Percentiles rank a stretch among this genome's conserved stretches.
Evolutionary conservation across 23 tunicate genomes (phyloP).

Genomic region (Ciona savignyi): DNA sequence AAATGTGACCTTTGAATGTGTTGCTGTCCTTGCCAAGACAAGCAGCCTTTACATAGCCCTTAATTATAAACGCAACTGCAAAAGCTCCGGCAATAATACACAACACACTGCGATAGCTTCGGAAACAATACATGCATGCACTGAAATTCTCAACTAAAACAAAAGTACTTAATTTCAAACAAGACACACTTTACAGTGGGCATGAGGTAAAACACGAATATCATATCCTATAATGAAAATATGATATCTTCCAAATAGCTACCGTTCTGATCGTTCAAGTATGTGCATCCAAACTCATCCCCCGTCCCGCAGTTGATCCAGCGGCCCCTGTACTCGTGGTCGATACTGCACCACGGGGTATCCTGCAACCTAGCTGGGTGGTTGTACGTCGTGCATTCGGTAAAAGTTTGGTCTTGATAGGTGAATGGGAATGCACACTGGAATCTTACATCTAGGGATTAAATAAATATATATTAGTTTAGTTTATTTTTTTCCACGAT

Average conservation of each 20-base stretch:
- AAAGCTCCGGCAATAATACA: no score
- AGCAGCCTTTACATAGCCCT: no score
- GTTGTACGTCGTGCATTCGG: conserved; percentile 72
- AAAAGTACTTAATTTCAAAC: neutral
- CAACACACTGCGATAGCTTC: no score
- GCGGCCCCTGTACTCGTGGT: conserved; percentile 41
- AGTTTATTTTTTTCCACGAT: no score
- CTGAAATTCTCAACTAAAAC: no score
- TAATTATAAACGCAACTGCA: no score
- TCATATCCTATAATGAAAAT: no score
- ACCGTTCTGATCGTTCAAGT: conserved; percentile 71
- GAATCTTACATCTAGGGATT: conserved; percentile 39
- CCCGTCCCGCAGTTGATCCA: conserved; percentile 74
- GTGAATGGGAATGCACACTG: conserved; percentile 68
- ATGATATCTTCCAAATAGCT: no score
- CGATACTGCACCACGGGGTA: conserved; percentile 88
- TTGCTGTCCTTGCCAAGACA: no score
- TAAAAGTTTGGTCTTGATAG: conserved; percentile 57
- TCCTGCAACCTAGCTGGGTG: conserved; percentile 48
- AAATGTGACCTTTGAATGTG: no score
- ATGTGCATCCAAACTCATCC: conserved; percentile 59
- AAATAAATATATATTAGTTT: neutral
- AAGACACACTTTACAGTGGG: neutral
- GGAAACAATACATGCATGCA: no score
- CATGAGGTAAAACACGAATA: neutral